Evolutionary conservation across 2,888 invertebrate genomes (phyloP), one percentile per base, ranked within the genome.

Genomic region (Ceratothoa steindachneri): DNA sequence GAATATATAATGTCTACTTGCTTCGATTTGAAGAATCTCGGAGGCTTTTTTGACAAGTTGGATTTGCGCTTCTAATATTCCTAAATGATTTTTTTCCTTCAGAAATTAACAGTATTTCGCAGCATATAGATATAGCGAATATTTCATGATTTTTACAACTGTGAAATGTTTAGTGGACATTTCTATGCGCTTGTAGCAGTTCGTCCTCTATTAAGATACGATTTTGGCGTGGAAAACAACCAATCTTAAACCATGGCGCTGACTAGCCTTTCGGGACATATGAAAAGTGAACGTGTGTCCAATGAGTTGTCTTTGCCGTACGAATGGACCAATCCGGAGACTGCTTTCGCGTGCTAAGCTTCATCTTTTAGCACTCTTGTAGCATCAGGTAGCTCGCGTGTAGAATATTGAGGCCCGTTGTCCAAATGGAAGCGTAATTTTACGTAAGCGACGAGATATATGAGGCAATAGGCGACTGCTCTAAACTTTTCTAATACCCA

Each of bases 401-500:
- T 52, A 24, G 69, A 69, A 69, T 69, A 69, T 69, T 69, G 69
- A 69, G 53, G 69, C 7, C 55, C 24, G 51, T 29, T 53, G 53
- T 28, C 29, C 52, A 69, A 53, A 53, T 28, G 53, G 69, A 24
- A 53, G 24, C 60, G 60, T 60, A 60, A 60, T 60, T 60, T 60
- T 24, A 60, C 19, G 9, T n/a, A 60, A 60, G 30, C 60, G 69
- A 27, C 30, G 31, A 73, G 66, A 73, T 66, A 73, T 69, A 73
- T 70, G 73, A 52, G 72, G 72, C 72, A 72, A 72, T 67, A 72
- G 53, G 22, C n/a, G 72, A 29, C 73, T 65, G 69, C 31, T 73
- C 66, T 30, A 66, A 73, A 73, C 51, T 73, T 73, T 73, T 73
- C 70, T 73, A 73, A 73, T 70, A 73, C 73, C 67, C 30, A 28